Evolutionary conservation across 2,888 invertebrate species (phyloP).

Genomic region (Melanargia galathea): DNA sequence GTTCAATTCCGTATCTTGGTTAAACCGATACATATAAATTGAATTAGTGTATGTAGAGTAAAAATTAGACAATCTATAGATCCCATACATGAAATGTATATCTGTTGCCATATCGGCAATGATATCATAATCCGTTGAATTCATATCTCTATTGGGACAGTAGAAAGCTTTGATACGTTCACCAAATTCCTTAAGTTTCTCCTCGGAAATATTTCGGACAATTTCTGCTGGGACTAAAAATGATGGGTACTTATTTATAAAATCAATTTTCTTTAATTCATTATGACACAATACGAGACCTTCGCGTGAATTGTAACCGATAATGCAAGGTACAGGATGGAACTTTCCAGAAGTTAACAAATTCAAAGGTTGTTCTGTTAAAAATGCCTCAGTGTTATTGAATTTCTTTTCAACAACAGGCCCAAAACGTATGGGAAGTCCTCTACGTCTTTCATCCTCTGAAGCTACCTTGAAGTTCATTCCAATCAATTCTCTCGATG

Average conservation of each 20-base stretch:
- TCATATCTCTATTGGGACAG: conserved; percentile 41
- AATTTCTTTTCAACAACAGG: conserved; percentile 56
- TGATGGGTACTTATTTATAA: conserved; percentile 46
- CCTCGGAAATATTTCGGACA: conserved; percentile 40
- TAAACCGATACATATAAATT: conserved; percentile 47
- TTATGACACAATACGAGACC: conserved; percentile 43
- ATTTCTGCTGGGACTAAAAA: conserved; percentile 49
- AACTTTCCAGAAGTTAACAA: conserved; percentile 45
- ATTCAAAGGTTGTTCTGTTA: conserved; percentile 47
- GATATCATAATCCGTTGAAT: conserved; percentile 38
- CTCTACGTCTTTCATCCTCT: conserved; percentile 47
- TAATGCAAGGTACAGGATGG: conserved; percentile 48
- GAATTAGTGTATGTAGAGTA: conserved; percentile 35
- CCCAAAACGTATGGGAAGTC: conserved; percentile 49
- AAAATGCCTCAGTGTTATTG: conserved; percentile 46
- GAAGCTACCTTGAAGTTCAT: conserved; percentile 46
- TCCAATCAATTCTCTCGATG: conserved; percentile 44
- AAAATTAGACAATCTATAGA: conserved; percentile 43
- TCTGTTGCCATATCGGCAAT: conserved; percentile 44
- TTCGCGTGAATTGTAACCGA: conserved; percentile 52
- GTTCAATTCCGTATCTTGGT: conserved; percentile 47
- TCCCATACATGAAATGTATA: conserved; percentile 44
- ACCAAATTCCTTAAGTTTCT: conserved; percentile 43
- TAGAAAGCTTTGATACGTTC: conserved; percentile 46
- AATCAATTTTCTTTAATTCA: conserved; percentile 43